Base-by-base conservation (phyloP, 92 coral and sea anemone genomes). In the Diadumene lineata region DNA sequence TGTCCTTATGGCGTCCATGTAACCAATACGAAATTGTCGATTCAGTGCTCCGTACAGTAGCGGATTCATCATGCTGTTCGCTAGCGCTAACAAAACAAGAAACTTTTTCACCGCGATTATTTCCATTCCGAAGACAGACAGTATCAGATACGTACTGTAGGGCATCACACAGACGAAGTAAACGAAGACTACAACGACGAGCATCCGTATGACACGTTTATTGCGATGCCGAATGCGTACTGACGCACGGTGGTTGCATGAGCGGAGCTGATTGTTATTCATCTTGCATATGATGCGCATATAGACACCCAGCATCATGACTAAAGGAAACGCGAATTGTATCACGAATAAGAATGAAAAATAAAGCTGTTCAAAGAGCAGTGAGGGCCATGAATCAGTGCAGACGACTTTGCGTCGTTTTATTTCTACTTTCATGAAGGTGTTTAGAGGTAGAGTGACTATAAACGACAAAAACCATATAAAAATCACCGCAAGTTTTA, bases 81-180 rank as follows among this genome's bases (percentile, higher is more conserved):
- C 81, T 23, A 82, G 43, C 26, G 73, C 77, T 46, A 82, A 26
- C 11, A 82, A 34, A 19, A 82, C 86, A n/a, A 82, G 64, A 44
- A 82, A 82, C 50, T 73, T 76, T 65, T 82, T 82, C 51, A 75
- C 64, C 51, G 74, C 66, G 31, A 71, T 58, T 16, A 61, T 22
- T 10, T 64, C 32, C 46, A 60, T 62, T 1, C 66, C 58, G 48
- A 82, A 82, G 4, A 82, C 86, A 1, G 70, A 44, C n/a, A 82
- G 50, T 19, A 82, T 72, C 0, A 66, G 80, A 38, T 72, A 75
- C 1, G 81, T 75, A 56, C 80, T 75, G 72, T 82, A 82, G 1
- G 86, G 86, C 76, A 82, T 74, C 21, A 68, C 76, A n/a, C 86
- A 82, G n/a, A 75, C 22, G n/a, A 82, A 82, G 61, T 82, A 77